Evolutionary conservation across 2,113 vertebrate species (phyloP).

Genomic region (Danio rerio): DNA sequence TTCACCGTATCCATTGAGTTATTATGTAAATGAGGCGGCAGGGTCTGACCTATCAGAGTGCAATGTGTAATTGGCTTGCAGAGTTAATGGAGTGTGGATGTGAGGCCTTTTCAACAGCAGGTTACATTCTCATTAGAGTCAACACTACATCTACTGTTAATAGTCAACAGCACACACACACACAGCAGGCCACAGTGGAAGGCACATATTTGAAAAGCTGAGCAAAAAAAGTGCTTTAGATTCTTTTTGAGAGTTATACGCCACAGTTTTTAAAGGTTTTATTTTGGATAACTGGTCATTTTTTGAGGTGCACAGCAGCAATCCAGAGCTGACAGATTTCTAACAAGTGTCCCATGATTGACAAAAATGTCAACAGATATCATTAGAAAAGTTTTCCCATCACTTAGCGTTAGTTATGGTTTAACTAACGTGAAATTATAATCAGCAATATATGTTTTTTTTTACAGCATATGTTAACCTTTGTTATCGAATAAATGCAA

Average conservation of each 20-base stretch:
- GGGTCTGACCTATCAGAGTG: slow-evolving; percentile 53
- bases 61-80: slow-evolving; percentile 60
- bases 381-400: not conserved
- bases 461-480: not conserved
- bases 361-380: not conserved
- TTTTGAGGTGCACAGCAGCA: slow-evolving; percentile 26
- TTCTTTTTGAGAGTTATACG: not conserved
- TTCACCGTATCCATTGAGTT: slow-evolving; percentile 42
- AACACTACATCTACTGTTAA: slow-evolving; percentile 45
- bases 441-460: not conserved
- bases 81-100: slow-evolving; percentile 59
- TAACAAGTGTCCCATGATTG: not conserved
- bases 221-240: slow-evolving; percentile 4
- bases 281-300: slow-evolving; percentile 29
- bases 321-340: slow-evolving; percentile 10
- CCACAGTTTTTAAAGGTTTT: not conserved
- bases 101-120: slow-evolving; percentile 50
- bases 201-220: slow-evolving; percentile 13
- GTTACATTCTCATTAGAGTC: slow-evolving; percentile 58
- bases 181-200: not conserved
- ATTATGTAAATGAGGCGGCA: slow-evolving; percentile 57
- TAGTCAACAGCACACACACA: slow-evolving; percentile 37
- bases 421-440: not conserved
- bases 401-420: not conserved
- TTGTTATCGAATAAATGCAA: not conserved